Conservation (phyloP, 2,888 invertebrate species). For the Onchidella celtica region DNA sequence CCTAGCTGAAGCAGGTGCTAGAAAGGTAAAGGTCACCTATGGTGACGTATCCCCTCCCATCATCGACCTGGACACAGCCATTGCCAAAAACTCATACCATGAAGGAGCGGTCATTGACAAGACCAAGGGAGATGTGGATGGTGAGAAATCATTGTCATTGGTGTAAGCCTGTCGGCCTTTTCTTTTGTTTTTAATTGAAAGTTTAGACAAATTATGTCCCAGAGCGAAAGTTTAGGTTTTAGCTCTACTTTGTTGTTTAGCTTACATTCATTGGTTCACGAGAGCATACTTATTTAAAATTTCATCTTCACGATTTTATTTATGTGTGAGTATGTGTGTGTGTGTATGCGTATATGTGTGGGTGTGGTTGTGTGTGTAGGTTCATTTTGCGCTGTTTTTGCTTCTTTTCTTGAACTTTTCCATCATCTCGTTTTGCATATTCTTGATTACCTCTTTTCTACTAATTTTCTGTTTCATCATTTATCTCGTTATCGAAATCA, state of each 20-base stretch:
- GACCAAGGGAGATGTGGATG: conserved; percentile 44
- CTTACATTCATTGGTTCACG: too few species aligned
- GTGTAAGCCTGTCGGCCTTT: neutral
- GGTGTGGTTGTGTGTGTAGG: neutral
- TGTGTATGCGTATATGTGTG: neutral
- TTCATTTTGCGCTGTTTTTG: neutral
- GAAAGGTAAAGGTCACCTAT: conserved; percentile 72
- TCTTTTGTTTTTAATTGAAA: neutral
- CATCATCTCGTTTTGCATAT: too few species aligned
- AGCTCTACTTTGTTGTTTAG: too few species aligned
- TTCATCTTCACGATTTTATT: too few species aligned
- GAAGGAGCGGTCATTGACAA: neutral
- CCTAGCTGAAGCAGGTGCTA: conserved; percentile 68
- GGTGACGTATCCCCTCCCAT: conserved; percentile 67
- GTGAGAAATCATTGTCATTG: conserved; percentile 24
- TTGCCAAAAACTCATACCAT: conserved; percentile 58
- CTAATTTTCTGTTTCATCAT: too few species aligned
- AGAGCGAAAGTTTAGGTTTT: too few species aligned
- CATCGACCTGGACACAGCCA: conserved; percentile 69
- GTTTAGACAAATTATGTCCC: too few species aligned
- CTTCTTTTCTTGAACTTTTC: too few species aligned
- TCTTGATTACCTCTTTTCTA: too few species aligned
- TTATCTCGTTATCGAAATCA: too few species aligned
- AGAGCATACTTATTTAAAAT: too few species aligned
- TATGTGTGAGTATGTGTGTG: neutral